Evolutionary conservation across 2,797 vertebrate genomes (phyloP).

Genomic region (Manis pentadactyla): DNA sequence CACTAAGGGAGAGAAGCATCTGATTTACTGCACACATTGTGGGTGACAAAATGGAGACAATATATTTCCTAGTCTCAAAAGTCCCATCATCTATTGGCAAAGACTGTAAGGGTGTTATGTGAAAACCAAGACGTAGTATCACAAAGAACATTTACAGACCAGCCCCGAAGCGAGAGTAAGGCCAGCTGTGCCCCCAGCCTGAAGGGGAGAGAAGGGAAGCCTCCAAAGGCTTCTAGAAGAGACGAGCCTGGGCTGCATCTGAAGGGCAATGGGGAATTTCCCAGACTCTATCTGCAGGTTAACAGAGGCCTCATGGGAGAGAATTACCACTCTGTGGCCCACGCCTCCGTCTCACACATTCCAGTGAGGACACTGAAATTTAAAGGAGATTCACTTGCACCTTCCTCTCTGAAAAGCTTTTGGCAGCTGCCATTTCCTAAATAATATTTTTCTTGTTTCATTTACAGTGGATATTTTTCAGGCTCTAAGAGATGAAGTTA

Average conservation of each 20-base stretch:
- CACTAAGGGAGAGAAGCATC: fast-evolving
- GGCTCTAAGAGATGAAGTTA: not conserved
- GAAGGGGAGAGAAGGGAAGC: not conserved
- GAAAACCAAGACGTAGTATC: not conserved
- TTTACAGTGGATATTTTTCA: not conserved
- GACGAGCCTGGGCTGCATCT: not conserved
- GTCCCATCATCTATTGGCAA: not conserved
- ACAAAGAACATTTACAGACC: not conserved
- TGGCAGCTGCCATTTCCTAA: not conserved
- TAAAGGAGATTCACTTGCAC: not conserved
- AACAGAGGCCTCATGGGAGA: not conserved
- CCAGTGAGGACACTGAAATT: not conserved
- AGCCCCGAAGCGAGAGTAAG: not conserved
- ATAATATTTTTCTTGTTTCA: not conserved
- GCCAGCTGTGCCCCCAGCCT: not conserved
- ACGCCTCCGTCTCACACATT: fast-evolving
- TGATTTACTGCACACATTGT: fast-evolving
- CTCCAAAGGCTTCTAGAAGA: not conserved
- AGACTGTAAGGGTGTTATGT: not conserved
- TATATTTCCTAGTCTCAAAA: not conserved
- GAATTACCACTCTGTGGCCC: not conserved
- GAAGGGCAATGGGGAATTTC: not conserved
- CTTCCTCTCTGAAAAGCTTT: not conserved
- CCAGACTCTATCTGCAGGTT: not conserved
- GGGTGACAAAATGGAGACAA: not conserved